Conservation (phyloP, 1,140 invertebrate species). For the Tenebrio molitor region DNA sequence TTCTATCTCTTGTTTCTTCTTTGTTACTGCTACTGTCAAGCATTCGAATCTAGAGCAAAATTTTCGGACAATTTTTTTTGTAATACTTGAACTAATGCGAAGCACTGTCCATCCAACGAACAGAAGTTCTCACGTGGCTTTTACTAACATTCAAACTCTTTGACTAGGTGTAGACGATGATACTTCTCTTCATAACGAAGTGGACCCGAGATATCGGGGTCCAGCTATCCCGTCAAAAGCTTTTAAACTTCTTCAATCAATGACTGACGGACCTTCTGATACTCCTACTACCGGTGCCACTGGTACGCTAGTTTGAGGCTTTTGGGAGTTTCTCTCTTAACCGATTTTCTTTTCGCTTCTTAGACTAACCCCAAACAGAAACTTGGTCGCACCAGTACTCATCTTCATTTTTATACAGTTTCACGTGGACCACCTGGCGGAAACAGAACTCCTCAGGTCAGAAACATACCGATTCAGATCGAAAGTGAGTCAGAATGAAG, state of each 20-base stretch:
- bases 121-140: too few species aligned
- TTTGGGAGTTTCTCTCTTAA: slow-evolving; percentile 24
- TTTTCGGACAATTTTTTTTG: too few species aligned
- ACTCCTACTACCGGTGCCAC: slow-evolving; percentile 6
- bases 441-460: slow-evolving; percentile 50
- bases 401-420: slow-evolving; percentile 36
- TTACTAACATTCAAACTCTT: slow-evolving; percentile 29
- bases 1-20: not conserved
- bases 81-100: too few species aligned
- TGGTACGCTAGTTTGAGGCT: slow-evolving; percentile 50
- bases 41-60: too few species aligned
- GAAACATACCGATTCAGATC: slow-evolving; percentile 63
- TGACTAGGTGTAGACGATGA: slow-evolving; percentile 69
- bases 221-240: slow-evolving; percentile 79
- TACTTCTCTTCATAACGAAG: slow-evolving; percentile 71
- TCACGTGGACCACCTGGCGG: slow-evolving; percentile 36
- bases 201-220: slow-evolving; percentile 76
- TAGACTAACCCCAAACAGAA: not conserved
- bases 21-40: not conserved
- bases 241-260: slow-evolving; percentile 76
- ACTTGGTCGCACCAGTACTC: not conserved
- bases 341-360: slow-evolving; percentile 17
- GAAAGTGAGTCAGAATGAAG: slow-evolving; percentile 59
- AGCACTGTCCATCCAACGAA: too few species aligned
- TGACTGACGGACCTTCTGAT: slow-evolving; percentile 67